A percentile compares a stretch with the other conserved stretches of the same genome.
phyloP scores from a whole-genome alignment of 23 tunicate species.

The Diplosoma virens region DNA sequence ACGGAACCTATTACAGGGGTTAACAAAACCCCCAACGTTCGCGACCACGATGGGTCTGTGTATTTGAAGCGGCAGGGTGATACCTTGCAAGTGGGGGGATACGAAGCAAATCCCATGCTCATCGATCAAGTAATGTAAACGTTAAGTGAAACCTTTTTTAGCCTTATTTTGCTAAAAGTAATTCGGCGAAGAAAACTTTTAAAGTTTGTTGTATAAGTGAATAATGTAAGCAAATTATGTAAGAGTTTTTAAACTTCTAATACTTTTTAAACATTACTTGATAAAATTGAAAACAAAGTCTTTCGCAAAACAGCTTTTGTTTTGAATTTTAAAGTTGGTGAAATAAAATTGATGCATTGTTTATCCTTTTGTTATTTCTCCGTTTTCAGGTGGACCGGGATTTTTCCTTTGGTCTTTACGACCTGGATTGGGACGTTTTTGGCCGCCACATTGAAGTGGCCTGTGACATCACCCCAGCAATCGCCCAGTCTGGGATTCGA shows the following conservation, averaged over 20 bases:
- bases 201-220: too few species aligned
- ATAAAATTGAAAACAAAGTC: too few species aligned
- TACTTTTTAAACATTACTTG: too few species aligned
- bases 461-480: slow-evolving; percentile 42
- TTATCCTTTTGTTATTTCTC: neutral
- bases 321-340: too few species aligned
- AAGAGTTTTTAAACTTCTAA: too few species aligned
- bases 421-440: slow-evolving; percentile 87
- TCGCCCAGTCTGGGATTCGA: slow-evolving; percentile 59
- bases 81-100: slow-evolving; percentile 75
- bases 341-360: neutral
- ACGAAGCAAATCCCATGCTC: slow-evolving; percentile 66
- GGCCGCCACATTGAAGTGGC: slow-evolving; percentile 70
- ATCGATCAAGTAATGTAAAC: slow-evolving; percentile 69
- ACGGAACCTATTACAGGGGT: slow-evolving; percentile 67
- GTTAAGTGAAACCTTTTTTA: too few species aligned
- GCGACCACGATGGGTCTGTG: slow-evolving; percentile 81
- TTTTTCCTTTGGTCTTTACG: slow-evolving; percentile 79
- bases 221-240: too few species aligned
- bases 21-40: slow-evolving; percentile 52
- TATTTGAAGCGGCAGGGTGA: slow-evolving; percentile 85
- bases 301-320: too few species aligned
- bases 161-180: too few species aligned
- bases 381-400: slow-evolving; percentile 50
- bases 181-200: too few species aligned